Evolutionary conservation across 1,140 invertebrate species (phyloP).

Genomic region (Lepidostoma basale): DNA sequence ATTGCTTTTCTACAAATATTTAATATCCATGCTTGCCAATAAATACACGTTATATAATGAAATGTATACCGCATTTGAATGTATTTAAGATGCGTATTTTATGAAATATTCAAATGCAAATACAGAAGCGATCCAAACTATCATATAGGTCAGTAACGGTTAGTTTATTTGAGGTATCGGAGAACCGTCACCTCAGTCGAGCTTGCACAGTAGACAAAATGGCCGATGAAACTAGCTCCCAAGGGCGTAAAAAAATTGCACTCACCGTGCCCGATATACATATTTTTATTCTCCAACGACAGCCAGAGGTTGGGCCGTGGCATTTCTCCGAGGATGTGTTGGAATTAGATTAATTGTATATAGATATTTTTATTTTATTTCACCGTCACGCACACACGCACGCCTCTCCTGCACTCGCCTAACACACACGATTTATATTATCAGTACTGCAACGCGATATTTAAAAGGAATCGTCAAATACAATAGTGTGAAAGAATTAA

Average conservation of each 20-base stretch:
- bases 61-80: too few species aligned
- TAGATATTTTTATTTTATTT: slow-evolving; percentile 26
- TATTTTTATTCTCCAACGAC: slow-evolving; percentile 25
- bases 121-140: too few species aligned
- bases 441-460: slow-evolving; percentile 29
- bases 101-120: too few species aligned
- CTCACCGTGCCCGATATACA: slow-evolving; percentile 1
- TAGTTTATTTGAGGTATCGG: too few species aligned
- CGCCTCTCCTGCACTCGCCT: background rate
- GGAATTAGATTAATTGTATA: slow-evolving; percentile 8
- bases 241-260: background rate
- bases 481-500: background rate
- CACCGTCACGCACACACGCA: slow-evolving; percentile 4
- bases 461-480: background rate
- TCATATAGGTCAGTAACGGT: too few species aligned
- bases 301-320: background rate
- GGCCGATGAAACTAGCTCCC: too few species aligned
- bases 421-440: slow-evolving; percentile 17
- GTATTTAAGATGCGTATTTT: too few species aligned
- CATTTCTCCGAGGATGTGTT: slow-evolving; percentile 1
- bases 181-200: too few species aligned
- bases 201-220: too few species aligned
- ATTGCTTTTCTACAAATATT: too few species aligned
- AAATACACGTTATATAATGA: too few species aligned
- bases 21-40: too few species aligned